Evolutionary conservation across 2,888 invertebrate genomes (phyloP).

Genomic region (Oxytorus armatus): DNA sequence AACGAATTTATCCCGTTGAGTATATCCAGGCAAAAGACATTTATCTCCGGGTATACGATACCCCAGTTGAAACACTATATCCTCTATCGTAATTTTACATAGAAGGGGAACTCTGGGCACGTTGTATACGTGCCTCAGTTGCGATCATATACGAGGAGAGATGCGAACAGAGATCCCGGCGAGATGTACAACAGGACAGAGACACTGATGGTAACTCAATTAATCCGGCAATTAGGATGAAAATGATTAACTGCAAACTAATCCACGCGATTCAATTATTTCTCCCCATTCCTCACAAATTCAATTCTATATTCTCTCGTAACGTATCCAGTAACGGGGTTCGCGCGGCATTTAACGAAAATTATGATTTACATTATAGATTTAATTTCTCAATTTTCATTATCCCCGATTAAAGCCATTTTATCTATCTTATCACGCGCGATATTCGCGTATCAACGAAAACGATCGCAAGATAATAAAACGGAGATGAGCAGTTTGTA

Average conservation of each 20-base stretch:
- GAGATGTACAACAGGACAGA: slow-evolving; percentile 7
- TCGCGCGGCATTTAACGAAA: slow-evolving; percentile 16
- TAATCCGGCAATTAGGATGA: slow-evolving; percentile 54
- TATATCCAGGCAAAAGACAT: neutral
- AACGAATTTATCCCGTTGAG: slow-evolving; percentile 1
- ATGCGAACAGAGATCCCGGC: slow-evolving; percentile 26
- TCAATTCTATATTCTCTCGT: neutral
- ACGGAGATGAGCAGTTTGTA: slow-evolving; percentile 23
- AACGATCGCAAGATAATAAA: slow-evolving; percentile 19
- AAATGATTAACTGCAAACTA: slow-evolving; percentile 28
- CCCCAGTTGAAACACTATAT: slow-evolving; percentile 7
- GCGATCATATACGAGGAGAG: slow-evolving; percentile 22
- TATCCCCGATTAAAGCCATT: slow-evolving; percentile 13
- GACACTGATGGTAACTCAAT: slow-evolving; percentile 53
- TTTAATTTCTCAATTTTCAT: slow-evolving; percentile 60
- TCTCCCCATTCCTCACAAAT: neutral
- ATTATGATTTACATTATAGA: slow-evolving; percentile 14
- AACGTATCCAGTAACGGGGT: neutral
- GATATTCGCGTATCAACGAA: slow-evolving; percentile 27
- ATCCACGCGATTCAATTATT: slow-evolving; percentile 41
- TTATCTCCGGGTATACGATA: neutral
- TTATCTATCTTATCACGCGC: slow-evolving; percentile 39
- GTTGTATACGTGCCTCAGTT: slow-evolving; percentile 36
- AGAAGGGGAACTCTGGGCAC: neutral
- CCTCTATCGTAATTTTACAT: slow-evolving; percentile 3